phyloP scores from a whole-genome alignment of 1,140 invertebrate genomes.

The Diprion similis region DNA sequence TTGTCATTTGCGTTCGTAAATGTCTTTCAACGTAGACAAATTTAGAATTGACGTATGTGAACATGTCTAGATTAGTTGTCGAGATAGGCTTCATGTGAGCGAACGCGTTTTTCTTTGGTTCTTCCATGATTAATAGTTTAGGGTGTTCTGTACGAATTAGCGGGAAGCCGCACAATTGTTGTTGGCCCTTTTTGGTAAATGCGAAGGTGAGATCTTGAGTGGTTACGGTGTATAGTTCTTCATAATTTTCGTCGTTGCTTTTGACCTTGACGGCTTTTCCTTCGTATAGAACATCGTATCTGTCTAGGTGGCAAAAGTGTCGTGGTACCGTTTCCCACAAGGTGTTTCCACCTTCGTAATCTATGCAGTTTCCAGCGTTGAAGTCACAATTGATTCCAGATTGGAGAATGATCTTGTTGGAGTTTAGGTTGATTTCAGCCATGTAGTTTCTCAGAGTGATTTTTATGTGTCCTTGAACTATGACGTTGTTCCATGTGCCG shows the following conservation, averaged over 20 bases:
- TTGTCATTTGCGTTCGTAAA: conserved; percentile 21
- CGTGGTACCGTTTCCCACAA: neutral
- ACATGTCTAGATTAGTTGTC: conserved; percentile 17
- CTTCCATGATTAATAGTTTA: too few relatives aligned
- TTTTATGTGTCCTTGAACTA: neutral
- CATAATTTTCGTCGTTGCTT: too few relatives aligned
- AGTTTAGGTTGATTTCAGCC: neutral
- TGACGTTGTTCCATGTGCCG: neutral
- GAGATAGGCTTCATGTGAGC: neutral
- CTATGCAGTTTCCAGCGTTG: neutral
- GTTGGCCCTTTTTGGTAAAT: too few relatives aligned
- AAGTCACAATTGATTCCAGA: neutral
- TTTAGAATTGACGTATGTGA: conserved; percentile 38
- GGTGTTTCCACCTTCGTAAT: neutral
- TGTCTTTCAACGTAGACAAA: conserved; percentile 36
- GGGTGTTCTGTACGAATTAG: too few relatives aligned
- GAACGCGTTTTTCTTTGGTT: too few relatives aligned
- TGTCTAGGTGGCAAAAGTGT: neutral
- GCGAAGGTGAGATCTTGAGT: too few relatives aligned
- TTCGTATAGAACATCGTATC: neutral
- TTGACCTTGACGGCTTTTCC: neutral
- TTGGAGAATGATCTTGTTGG: neutral
- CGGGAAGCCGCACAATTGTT: too few relatives aligned
- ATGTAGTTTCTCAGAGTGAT: neutral
- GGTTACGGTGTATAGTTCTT: too few relatives aligned